These are phyloP conservation scores for Rhopalosiphum padi DNA, from an alignment of 1,140 invertebrate species.

Conservation along the genomic window DNA sequence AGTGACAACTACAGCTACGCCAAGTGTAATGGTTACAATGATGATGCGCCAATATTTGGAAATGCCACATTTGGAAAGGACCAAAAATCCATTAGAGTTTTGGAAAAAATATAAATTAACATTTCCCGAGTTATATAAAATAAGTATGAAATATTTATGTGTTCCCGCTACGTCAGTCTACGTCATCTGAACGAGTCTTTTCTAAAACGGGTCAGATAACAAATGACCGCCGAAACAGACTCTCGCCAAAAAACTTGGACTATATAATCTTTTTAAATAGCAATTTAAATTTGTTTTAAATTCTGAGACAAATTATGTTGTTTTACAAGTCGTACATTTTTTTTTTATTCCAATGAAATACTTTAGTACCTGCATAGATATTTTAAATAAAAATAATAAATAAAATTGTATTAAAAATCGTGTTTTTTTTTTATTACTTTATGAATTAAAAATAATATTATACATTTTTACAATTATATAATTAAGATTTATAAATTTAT, in stretches of 20 bases:
- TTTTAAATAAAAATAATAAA: no score
- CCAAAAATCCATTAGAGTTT: neutral
- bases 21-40: neutral
- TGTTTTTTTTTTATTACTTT: no score
- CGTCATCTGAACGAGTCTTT: neutral
- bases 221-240: neutral
- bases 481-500: no score
- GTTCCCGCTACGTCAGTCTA: neutral
- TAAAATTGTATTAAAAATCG: no score
- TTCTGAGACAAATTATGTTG: no score
- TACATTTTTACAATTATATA: no score
- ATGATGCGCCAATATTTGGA: neutral
- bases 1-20: neutral
- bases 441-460: no score
- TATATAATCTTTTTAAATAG: constrained; percentile 11
- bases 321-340: no score
- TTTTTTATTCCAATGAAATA: no score
- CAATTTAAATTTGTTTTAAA: neutral
- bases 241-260: neutral
- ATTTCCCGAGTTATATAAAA: neutral
- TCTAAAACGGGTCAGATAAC: neutral
- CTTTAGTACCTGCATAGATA: no score
- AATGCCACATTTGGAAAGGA: neutral
- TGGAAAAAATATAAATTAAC: neutral
- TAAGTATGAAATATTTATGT: neutral